phyloP scores from a whole-genome alignment of 2,113 vertebrate genomes.

The Sula dactylatra region DNA sequence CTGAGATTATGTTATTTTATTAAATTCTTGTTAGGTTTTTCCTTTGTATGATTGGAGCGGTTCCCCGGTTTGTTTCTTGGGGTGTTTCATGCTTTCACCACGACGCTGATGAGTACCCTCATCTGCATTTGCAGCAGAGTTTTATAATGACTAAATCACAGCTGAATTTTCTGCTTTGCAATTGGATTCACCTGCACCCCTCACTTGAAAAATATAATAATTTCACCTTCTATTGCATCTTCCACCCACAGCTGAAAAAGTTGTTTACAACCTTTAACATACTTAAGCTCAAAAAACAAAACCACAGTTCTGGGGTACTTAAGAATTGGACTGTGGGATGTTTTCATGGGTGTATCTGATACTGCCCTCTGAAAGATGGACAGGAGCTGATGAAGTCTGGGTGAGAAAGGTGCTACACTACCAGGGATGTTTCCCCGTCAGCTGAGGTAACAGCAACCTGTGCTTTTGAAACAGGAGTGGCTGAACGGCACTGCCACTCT shows the following conservation, averaged over 20 bases:
- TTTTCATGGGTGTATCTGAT: background rate
- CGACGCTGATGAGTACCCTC: background rate
- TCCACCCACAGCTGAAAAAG: background rate
- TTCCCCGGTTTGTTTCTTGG: background rate
- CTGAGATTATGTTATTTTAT: slow-evolving; percentile 47
- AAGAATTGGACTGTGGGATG: background rate
- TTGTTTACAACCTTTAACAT: background rate
- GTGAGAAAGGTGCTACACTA: background rate
- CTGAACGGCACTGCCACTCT: background rate
- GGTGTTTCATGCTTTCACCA: background rate
- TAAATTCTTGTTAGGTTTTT: slow-evolving; percentile 19
- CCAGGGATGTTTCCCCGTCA: background rate
- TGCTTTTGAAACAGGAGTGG: background rate
- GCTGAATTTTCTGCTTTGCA: background rate
- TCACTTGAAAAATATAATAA: background rate
- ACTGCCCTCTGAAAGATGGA: background rate
- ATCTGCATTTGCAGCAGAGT: background rate
- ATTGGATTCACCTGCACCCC: background rate
- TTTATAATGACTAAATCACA: background rate
- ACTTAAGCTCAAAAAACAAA: background rate
- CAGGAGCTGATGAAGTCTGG: background rate
- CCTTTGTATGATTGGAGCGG: background rate
- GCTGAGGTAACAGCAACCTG: background rate
- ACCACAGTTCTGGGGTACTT: background rate
- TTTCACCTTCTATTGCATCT: background rate